Evolutionary conservation across 2,797 vertebrate genomes (phyloP).

Genomic region (Spinus pinus): DNA sequence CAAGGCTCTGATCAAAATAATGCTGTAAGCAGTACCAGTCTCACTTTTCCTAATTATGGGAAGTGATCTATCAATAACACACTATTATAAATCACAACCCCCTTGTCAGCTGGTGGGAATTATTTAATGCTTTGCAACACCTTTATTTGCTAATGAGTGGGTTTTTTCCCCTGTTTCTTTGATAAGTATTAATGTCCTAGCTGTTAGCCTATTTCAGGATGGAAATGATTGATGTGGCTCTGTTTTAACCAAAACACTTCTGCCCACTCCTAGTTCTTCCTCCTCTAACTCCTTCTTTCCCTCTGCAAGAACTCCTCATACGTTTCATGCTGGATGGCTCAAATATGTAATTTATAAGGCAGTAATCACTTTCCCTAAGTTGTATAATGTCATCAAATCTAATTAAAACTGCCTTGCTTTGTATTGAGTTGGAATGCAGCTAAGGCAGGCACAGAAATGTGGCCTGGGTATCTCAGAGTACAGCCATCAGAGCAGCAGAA

Average conservation of each 20-base stretch:
- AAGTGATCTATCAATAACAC: conserved; percentile 51
- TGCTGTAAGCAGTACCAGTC: conserved; percentile 31
- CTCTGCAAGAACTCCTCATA: background rate
- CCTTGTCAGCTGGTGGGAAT: conserved; percentile 45
- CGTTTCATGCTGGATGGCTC: background rate
- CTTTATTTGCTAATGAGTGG: conserved; percentile 56
- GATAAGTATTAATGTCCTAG: conserved; percentile 54
- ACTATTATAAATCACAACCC: conserved; percentile 42
- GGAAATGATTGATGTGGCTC: conserved; percentile 38
- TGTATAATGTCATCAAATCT: background rate
- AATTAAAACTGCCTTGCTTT: background rate
- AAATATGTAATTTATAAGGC: background rate
- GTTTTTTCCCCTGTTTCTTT: background rate
- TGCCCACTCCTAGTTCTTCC: background rate
- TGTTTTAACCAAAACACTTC: conserved; percentile 5
- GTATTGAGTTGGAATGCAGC: background rate
- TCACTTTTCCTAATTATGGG: conserved; percentile 49
- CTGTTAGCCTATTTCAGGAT: conserved; percentile 43
- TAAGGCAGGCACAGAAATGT: background rate
- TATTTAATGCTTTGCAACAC: conserved; percentile 56
- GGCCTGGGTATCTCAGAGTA: rapidly evolving
- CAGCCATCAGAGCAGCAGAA: background rate
- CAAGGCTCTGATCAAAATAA: conserved; percentile 35
- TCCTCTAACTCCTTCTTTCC: background rate
- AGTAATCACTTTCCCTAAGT: background rate